Base-by-base conservation (phyloP, 1,140 invertebrate genomes). In the Apocrypta bakeri region DNA sequence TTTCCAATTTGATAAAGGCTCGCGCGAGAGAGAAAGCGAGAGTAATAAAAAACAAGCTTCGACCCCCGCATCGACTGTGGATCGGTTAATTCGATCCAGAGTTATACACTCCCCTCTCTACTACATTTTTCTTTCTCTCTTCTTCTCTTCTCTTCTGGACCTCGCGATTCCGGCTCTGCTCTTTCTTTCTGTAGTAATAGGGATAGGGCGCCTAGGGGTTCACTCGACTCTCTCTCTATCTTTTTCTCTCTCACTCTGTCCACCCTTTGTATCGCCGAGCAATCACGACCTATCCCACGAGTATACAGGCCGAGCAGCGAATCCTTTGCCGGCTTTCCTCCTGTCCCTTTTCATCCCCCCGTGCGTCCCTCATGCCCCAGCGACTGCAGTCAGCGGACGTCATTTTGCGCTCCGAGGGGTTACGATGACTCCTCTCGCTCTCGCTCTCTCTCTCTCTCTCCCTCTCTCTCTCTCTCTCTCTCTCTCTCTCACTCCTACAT, bases 221-320 rank as follows among this genome's bases (percentile, higher is more conserved):
- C 64, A 68, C 27, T 27, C 37, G 73, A 56, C 56, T 56, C 40
- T 77, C 66, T 71, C 66, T 72, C 76, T 85, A 84, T 85, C 85
- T 86, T 42, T 87, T 37, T 76, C 82, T 85, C 80, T 72, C 78
- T 88, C 78, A 76, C 79, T 87, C 87, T 88, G 88, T 90, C 90
- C 90, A 89, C 88, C 88, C 89, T 91, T 90, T 91, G 89, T 90
- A 89, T 90, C 88, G 86, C 80, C 85, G 85, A 89, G 89, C 89
- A 91, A 91, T 91, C 89, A 90, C 88, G 89, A 90, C 88, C 89
- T 90, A 87, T 86, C 87, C 85, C 83, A 87, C 86, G 78, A 87
- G 66, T 69, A 78, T 79, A 40, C 33, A 21, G 27, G 17, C 69
- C 37, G 68, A 56, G 0, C 17, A 56, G 64, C 64, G 29, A 78